phyloP scores from a whole-genome alignment of 2,888 invertebrate species.

The Stenurella melanura region DNA sequence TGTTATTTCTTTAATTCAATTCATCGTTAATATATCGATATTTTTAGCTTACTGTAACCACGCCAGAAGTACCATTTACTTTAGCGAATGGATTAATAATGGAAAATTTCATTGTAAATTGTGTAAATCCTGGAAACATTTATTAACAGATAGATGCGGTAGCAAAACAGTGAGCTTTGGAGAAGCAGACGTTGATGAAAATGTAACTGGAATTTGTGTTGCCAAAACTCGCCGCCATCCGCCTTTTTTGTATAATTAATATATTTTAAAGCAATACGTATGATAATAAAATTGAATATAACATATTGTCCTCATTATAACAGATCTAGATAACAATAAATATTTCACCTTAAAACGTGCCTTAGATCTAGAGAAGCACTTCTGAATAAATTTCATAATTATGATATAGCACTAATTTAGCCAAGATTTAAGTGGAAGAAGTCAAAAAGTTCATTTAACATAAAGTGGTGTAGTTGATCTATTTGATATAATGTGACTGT shows the following conservation, averaged over 20 bases:
- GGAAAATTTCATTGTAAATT: conserved; percentile 56
- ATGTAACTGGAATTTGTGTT: conserved; percentile 58
- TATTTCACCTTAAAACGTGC: too few species aligned
- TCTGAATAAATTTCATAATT: too few species aligned
- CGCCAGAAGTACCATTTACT: conserved; percentile 58
- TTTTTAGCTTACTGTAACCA: conserved; percentile 63
- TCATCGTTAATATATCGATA: not conserved
- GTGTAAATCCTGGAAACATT: conserved; percentile 47
- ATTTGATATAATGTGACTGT: too few species aligned
- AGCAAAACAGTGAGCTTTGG: conserved; percentile 45
- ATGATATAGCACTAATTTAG: too few species aligned
- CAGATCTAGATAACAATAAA: too few species aligned
- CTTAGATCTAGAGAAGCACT: too few species aligned
- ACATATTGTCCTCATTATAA: too few species aligned
- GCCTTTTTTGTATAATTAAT: conserved; percentile 12
- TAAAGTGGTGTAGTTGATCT: too few species aligned
- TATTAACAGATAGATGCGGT: conserved; percentile 45
- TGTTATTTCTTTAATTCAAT: conserved; percentile 25
- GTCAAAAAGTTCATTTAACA: too few species aligned
- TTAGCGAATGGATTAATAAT: conserved; percentile 58
- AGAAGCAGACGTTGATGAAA: conserved; percentile 53
- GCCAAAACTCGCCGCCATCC: conserved; percentile 41
- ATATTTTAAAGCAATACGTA: too few species aligned
- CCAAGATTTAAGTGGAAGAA: too few species aligned
- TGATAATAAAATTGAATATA: too few species aligned